Conservation (phyloP, 2,888 invertebrate genomes). For the Drosophila multiciliata region DNA sequence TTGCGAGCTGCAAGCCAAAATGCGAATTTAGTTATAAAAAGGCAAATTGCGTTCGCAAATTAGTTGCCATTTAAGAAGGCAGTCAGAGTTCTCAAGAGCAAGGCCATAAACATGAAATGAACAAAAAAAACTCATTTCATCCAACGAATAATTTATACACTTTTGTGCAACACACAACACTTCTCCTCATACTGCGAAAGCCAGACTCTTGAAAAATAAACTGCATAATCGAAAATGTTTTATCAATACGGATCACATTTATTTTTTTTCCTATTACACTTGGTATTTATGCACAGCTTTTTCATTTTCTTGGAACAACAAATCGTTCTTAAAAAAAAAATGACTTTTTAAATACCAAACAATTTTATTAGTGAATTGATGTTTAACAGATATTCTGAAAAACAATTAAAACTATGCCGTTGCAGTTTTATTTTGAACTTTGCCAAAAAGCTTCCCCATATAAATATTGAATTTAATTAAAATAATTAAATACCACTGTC, state of each 20-base stretch:
- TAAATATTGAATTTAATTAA: neutral
- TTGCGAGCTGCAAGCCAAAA: conserved; percentile 33
- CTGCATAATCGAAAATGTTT: neutral
- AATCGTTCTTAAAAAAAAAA: neutral
- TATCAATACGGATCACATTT: neutral
- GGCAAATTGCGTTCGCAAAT: conserved; percentile 77
- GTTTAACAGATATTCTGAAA: neutral
- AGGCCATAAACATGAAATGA: conserved; percentile 45
- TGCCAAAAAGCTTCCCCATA: neutral
- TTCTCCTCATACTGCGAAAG: neutral
- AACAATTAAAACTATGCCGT: neutral
- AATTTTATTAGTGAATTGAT: neutral
- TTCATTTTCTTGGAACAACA: neutral
- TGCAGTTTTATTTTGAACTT: neutral
- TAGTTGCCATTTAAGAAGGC: conserved; percentile 78
- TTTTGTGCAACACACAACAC: neutral
- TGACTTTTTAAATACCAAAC: neutral
- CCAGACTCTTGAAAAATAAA: neutral
- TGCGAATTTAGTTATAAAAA: conserved; percentile 78
- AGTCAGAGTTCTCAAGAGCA: conserved; percentile 46
- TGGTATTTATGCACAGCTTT: neutral
- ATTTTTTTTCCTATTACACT: neutral
- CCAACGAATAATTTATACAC: conserved; percentile 36
- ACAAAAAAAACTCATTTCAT: neutral
- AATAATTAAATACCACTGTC: neutral